Evolutionary conservation across 1,140 invertebrate species (phyloP).

Genomic region (Holcopasites calliopsidis): DNA sequence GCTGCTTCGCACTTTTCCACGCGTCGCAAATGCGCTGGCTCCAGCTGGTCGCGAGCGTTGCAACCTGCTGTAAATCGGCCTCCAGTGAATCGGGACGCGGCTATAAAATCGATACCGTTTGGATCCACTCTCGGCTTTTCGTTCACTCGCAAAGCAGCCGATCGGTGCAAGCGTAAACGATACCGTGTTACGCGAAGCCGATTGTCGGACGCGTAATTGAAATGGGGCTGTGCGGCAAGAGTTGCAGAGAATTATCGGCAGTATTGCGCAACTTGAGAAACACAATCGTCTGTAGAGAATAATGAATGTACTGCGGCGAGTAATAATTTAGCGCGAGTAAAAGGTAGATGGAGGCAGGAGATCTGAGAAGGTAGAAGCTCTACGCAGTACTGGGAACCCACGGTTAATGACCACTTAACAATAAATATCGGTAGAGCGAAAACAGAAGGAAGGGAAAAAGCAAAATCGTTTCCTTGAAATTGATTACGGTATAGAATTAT

Average conservation of each 20-base stretch:
- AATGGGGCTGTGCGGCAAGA: too few relatives aligned
- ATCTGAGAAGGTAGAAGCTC: neutral
- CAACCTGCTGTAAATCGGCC: slow-evolving; percentile 1
- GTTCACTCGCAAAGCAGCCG: neutral
- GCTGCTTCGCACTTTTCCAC: slow-evolving; percentile 35
- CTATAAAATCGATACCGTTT: slow-evolving; percentile 18
- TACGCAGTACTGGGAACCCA: too few relatives aligned
- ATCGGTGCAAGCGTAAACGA: neutral
- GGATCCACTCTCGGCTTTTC: neutral
- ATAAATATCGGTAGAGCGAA: too few relatives aligned
- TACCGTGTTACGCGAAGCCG: neutral
- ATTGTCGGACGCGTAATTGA: neutral
- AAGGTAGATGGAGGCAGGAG: neutral
- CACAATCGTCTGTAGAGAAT: too few relatives aligned
- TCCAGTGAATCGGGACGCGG: neutral
- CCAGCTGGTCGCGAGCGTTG: slow-evolving; percentile 34
- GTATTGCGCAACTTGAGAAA: too few relatives aligned
- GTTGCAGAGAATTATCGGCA: too few relatives aligned
- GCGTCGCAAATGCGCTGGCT: neutral
- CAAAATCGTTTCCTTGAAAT: too few relatives aligned
- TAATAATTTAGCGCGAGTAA: neutral
- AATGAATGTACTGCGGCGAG: neutral
- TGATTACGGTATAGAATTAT: too few relatives aligned
- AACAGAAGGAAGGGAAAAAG: too few relatives aligned
- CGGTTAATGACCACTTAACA: neutral